These are phyloP conservation scores for Acleris sparsana DNA, from an alignment of 2,888 invertebrate species.

Conservation along the genomic window DNA sequence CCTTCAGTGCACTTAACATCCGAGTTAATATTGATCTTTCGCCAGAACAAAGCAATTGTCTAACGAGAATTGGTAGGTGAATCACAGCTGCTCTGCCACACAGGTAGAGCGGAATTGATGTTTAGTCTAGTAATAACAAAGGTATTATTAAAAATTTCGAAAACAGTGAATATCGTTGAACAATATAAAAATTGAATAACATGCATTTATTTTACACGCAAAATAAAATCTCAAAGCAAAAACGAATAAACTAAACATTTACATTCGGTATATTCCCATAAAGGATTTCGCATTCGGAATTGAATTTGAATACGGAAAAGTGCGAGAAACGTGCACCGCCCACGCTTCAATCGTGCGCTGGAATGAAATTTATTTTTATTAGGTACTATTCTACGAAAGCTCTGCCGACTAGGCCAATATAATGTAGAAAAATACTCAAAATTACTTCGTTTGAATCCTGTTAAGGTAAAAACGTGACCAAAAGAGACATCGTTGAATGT, in stretches of 20 bases:
- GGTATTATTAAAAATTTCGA: too few species aligned
- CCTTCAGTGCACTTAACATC: constrained; percentile 33
- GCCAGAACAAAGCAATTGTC: constrained; percentile 37
- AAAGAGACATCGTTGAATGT: constrained; percentile 59
- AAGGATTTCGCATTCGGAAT: constrained; percentile 60
- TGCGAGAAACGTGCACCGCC: constrained; percentile 50
- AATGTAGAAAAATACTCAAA: constrained; percentile 16
- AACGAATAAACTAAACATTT: constrained; percentile 59
- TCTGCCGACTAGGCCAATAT: not conserved
- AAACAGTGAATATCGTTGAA: too few species aligned
- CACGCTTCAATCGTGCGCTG: constrained; percentile 55
- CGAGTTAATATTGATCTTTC: constrained; percentile 36
- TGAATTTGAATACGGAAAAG: constrained; percentile 61
- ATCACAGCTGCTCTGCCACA: not conserved
- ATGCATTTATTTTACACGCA: constrained; percentile 7
- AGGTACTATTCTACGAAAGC: not conserved
- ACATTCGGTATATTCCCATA: constrained; percentile 58
- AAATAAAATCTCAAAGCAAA: constrained; percentile 52
- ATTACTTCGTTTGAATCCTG: constrained; percentile 34
- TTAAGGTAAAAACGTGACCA: constrained; percentile 72
- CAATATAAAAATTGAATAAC: constrained; percentile 4
- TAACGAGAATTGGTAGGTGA: not conserved
- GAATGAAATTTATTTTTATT: constrained; percentile 44
- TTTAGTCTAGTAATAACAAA: not conserved
- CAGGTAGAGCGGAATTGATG: not conserved